phyloP scores from a whole-genome alignment of 2,888 invertebrate species.

The Andrena flavipes region DNA sequence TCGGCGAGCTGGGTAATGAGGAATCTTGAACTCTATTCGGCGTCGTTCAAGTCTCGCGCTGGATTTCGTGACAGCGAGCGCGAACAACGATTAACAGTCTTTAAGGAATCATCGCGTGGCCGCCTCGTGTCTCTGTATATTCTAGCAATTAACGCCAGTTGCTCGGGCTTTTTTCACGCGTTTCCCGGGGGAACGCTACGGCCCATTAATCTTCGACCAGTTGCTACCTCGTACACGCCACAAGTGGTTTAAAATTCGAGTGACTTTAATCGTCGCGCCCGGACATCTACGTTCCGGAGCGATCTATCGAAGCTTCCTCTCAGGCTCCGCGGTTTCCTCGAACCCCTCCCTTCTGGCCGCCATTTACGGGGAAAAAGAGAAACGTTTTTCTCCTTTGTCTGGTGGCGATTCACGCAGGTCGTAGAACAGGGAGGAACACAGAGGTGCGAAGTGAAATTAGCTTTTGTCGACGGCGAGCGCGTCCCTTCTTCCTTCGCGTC shows the following conservation, averaged over 20 bases:
- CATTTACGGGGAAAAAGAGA: conserved; percentile 1
- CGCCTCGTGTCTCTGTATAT: conserved; percentile 40
- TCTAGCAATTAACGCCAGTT: conserved; percentile 40
- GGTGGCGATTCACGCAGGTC: conserved; percentile 28
- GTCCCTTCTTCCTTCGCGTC: conserved; percentile 22
- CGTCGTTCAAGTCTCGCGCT: not conserved
- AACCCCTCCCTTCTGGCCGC: conserved; percentile 21
- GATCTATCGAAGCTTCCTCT: not conserved
- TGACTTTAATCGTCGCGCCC: conserved; percentile 19
- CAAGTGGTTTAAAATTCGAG: conserved; percentile 69
- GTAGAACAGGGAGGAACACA: conserved; percentile 24
- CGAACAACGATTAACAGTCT: conserved; percentile 22
- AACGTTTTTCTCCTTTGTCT: conserved; percentile 37
- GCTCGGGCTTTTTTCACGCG: conserved; percentile 9
- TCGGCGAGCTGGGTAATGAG: conserved; percentile 33
- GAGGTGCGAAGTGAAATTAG: conserved; percentile 69
- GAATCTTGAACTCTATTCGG: conserved; percentile 15
- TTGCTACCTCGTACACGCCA: conserved; percentile 41
- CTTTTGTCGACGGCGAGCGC: conserved; percentile 51
- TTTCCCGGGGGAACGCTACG: conserved; percentile 16
- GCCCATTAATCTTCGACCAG: conserved; percentile 60
- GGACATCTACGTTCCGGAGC: not conserved
- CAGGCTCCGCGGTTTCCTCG: conserved; percentile 7
- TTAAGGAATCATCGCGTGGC: conserved; percentile 31
- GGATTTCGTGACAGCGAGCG: conserved; percentile 9